A percentile compares a stretch with the other conserved stretches of the same genome.
Conservation (phyloP, 2,797 vertebrate species). For the Sparus aurata region DNA sequence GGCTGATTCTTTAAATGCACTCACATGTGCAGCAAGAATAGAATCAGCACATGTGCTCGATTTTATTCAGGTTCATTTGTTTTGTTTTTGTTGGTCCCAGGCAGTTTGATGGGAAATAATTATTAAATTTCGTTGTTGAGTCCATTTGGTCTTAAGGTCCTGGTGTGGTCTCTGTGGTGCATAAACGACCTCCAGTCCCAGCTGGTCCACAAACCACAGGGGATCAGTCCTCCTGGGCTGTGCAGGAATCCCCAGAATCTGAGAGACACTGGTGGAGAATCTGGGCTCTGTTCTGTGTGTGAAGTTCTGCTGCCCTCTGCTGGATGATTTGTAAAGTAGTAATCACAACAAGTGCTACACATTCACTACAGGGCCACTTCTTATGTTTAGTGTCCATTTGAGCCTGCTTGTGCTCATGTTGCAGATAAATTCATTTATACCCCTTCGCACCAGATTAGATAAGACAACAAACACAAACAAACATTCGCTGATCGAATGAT, state of each 20-base stretch:
- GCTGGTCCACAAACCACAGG: constrained; percentile 18
- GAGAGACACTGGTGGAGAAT: neutral
- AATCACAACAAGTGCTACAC: neutral
- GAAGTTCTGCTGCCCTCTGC: constrained; percentile 47
- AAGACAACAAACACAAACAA: no score
- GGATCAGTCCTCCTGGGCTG: no score
- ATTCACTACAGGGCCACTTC: neutral
- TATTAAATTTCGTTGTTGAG: no score
- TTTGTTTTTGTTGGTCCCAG: neutral
- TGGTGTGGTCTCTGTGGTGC: neutral
- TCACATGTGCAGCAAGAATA: neutral
- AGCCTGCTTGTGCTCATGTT: neutral
- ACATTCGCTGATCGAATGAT: no score
- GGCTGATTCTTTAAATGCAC: neutral
- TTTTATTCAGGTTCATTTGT: neutral
- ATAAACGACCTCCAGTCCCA: neutral
- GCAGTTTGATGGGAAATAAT: neutral
- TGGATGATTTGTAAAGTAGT: neutral
- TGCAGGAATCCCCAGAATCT: neutral
- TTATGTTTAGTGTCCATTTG: neutral
- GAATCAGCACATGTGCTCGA: rapidly evolving
- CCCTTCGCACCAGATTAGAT: no score
- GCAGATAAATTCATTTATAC: no score
- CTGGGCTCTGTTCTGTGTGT: neutral
- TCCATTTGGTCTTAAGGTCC: no score